These are phyloP conservation scores for Prorops nasuta DNA, from an alignment of 1,140 invertebrate genomes.

Conservation along the genomic window DNA sequence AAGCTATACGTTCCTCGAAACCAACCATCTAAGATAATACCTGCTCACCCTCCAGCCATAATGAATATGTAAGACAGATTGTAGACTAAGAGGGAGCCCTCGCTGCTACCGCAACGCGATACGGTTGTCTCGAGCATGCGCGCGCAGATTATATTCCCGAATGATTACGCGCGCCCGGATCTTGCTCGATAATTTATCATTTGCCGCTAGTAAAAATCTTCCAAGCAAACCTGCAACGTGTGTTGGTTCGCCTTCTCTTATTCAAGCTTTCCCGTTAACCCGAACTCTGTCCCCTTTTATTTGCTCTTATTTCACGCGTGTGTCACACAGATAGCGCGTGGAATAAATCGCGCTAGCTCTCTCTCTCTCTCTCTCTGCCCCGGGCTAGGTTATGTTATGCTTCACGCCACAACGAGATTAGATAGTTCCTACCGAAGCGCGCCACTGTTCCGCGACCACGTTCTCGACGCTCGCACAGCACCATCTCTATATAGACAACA, in stretches of 20 bases:
- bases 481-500: too few relatives aligned
- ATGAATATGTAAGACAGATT: slow-evolving; percentile 60
- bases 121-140: slow-evolving; percentile 34
- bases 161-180: slow-evolving; percentile 34
- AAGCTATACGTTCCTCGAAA: slow-evolving; percentile 55
- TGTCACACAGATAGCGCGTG: too few relatives aligned
- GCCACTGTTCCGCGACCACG: slow-evolving; percentile 3
- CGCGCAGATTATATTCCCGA: slow-evolving; percentile 41
- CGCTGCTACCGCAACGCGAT: slow-evolving; percentile 52
- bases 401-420: too few relatives aligned
- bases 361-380: too few relatives aligned
- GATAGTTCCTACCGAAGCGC: slow-evolving; percentile 22
- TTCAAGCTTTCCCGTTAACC: too few relatives aligned
- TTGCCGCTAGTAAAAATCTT: slow-evolving; percentile 34
- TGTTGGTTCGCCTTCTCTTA: too few relatives aligned
- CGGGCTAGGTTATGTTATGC: too few relatives aligned
- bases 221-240: slow-evolving; percentile 22
- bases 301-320: too few relatives aligned
- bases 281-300: too few relatives aligned
- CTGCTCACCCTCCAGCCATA: slow-evolving; percentile 55
- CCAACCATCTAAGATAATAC: slow-evolving; percentile 58
- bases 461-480: too few relatives aligned
- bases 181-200: slow-evolving; percentile 39
- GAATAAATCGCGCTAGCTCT: too few relatives aligned
- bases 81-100: slow-evolving; percentile 57